A percentile compares a stretch with the other conserved stretches of the same genome.
Conservation (phyloP, 2,888 invertebrate genomes). For the Amiota mariae region DNA sequence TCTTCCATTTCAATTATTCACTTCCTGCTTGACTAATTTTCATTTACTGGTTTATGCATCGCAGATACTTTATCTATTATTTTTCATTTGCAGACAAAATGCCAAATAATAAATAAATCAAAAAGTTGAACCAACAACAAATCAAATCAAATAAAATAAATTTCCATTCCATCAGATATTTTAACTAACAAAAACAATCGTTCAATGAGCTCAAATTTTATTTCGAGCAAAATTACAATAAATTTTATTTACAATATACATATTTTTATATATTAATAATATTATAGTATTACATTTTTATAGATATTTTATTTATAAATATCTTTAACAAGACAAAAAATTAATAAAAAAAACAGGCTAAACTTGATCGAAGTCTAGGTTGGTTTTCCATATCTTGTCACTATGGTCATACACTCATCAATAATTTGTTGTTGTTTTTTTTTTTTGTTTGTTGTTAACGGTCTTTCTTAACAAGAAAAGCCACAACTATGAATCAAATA, state of each 20-base stretch:
- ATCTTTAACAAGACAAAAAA: no score
- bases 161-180: no score
- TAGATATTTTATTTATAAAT: no score
- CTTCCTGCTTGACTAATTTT: no score
- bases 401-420: neutral
- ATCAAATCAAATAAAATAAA: no score
- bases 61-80: no score
- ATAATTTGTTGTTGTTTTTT: constrained; percentile 41
- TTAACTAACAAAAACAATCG: neutral
- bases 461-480: constrained; percentile 20
- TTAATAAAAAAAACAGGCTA: constrained; percentile 46
- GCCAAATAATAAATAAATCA: no score
- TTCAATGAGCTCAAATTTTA: constrained; percentile 5
- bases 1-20: no score
- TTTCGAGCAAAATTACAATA: constrained; percentile 16
- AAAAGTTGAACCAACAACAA: no score
- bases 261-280: neutral
- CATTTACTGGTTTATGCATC: no score
- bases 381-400: constrained; percentile 11
- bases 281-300: neutral
- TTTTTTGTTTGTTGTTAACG: neutral
- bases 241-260: neutral
- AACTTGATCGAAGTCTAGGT: constrained; percentile 47
- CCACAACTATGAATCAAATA: neutral
- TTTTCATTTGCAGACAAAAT: no score